Evolutionary conservation across 2,888 invertebrate genomes (phyloP), one percentile per base, ranked within the genome.

Genomic region (Xanthia togata): DNA sequence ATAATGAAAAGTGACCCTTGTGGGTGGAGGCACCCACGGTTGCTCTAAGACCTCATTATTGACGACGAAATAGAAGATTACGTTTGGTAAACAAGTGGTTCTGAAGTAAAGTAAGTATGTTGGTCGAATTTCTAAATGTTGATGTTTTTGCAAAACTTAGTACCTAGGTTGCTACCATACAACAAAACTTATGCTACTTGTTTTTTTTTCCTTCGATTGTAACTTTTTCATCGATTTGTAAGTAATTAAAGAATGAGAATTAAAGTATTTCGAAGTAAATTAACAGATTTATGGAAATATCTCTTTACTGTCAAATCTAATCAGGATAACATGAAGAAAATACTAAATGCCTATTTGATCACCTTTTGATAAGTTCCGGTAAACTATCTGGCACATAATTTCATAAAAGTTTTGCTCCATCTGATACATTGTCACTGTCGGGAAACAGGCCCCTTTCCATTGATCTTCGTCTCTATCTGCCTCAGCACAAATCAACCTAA

Each of bases 1-100:
- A 91, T 93, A 94, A 94, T 93, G 90, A 92, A 91, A 90, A 91
- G 89, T 90, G 90, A 89, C 90, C 89, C 87, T 88, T 77, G 84
- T 73, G 65, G 80, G 67, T 41, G 60, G 59, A 70, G 64, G 68
- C 69, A 60, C 60, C 53, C 41, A 64, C 55, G 57, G 70, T 12
- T 55, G 63, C 69, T 47, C 69, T 74, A 80, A 78, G 76, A 87
- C 72, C 76, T 88, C 83, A 86, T 88, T 86, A 87, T 81, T 82
- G 79, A 79, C 71, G 70, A 76, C 78, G 76, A 71, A 84, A 84
- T 82, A 82, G 86, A 72, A 83, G 84, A 83, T 84, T 82, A 76
- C 65, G 68, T 47, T 64, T 23, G 64, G 84, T 85, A 83, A 82
- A 85, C 70, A 82, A 17, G 26, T 50, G 62, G 60, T 14, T 9